Evolutionary conservation across 2,888 invertebrate species (phyloP).

Genomic region (Amphipoea oculea): DNA sequence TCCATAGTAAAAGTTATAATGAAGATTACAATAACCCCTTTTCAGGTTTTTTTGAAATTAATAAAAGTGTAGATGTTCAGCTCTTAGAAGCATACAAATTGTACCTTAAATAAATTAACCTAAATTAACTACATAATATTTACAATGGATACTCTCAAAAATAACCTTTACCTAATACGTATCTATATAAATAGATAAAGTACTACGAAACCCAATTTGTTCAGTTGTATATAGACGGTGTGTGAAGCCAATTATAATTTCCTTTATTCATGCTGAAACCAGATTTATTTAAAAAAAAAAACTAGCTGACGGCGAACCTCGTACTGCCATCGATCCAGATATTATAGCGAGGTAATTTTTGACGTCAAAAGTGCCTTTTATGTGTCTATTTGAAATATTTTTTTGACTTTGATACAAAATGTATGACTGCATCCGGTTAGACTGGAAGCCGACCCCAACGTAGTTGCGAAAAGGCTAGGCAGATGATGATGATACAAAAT

Average conservation of each 20-base stretch:
- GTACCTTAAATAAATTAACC: conserved; percentile 49
- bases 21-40: not conserved
- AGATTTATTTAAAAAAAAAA: not conserved
- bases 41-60: not conserved
- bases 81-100: conserved; percentile 20
- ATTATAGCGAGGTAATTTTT: not conserved
- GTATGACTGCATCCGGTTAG: too few relatives aligned
- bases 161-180: conserved; percentile 44
- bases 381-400: not conserved
- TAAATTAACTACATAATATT: conserved; percentile 50
- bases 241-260: not conserved
- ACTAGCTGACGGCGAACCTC: not conserved
- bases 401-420: not conserved
- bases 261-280: not conserved
- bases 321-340: not conserved
- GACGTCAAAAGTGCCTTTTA: not conserved
- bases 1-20: too few relatives aligned
- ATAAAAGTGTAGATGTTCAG: not conserved
- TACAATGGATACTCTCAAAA: conserved; percentile 40
- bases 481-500: not conserved
- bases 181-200: conserved; percentile 56
- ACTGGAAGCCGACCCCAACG: too few relatives aligned
- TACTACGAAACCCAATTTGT: not conserved
- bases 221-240: not conserved
- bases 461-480: too few relatives aligned